phyloP scores from a whole-genome alignment of 2,113 vertebrate genomes.

The Corvus hawaiiensis region DNA sequence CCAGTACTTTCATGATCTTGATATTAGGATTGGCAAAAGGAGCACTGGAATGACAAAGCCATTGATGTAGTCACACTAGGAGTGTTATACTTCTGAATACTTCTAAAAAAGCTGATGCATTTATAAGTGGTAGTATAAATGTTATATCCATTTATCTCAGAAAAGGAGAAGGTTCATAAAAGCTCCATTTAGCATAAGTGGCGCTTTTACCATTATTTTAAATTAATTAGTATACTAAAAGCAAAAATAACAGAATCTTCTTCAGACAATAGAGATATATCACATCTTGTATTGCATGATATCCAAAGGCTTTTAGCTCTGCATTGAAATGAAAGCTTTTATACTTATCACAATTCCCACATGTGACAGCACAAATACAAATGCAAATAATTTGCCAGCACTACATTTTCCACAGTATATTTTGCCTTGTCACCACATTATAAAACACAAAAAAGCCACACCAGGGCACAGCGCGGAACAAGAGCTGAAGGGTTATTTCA shows the following conservation, averaged over 20 bases:
- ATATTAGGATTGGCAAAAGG: neutral
- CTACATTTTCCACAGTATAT: neutral
- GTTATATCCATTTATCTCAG: neutral
- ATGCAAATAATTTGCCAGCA: neutral
- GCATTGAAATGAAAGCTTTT: neutral
- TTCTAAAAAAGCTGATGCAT: neutral
- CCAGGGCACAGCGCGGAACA: neutral
- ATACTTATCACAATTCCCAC: neutral
- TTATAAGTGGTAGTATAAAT: neutral
- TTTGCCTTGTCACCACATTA: neutral
- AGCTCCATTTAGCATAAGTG: neutral
- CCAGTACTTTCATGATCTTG: neutral
- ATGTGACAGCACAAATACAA: constrained; percentile 1
- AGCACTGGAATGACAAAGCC: neutral
- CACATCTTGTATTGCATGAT: neutral
- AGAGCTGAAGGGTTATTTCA: neutral
- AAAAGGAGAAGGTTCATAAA: neutral
- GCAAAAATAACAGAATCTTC: neutral
- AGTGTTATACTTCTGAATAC: neutral
- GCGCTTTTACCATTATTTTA: neutral
- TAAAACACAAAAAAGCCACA: neutral
- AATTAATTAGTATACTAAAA: neutral
- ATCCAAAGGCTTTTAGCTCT: neutral
- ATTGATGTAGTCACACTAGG: neutral
- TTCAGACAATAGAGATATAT: neutral